phyloP scores from a whole-genome alignment of 2,888 invertebrate species.

The Charanyca ferruginea region DNA sequence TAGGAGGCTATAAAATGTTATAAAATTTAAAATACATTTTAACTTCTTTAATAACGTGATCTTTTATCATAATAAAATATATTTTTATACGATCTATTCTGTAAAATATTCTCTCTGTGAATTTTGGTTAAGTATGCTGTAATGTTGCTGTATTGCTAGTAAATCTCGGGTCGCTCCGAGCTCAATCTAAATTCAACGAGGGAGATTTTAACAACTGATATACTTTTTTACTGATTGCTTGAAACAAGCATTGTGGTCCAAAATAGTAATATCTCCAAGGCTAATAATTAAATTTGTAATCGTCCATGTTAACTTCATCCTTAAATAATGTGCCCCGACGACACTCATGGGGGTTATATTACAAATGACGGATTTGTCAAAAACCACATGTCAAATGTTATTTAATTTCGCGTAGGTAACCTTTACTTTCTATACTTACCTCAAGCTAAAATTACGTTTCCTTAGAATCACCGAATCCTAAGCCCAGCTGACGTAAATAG shows the following conservation, averaged over 20 bases:
- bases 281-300: too few relatives aligned
- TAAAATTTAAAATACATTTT: not conserved
- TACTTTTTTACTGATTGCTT: too few relatives aligned
- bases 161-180: too few relatives aligned
- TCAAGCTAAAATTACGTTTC: conserved; percentile 37
- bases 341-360: not conserved
- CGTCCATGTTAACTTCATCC: too few relatives aligned
- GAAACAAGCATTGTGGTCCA: too few relatives aligned
- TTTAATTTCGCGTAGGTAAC: not conserved
- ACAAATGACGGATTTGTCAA: not conserved
- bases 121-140: not conserved
- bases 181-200: too few relatives aligned
- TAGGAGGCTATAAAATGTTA: not conserved
- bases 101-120: not conserved
- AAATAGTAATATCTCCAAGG: too few relatives aligned
- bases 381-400: not conserved
- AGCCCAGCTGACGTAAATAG: conserved; percentile 19
- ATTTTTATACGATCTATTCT: not conserved
- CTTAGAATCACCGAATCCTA: conserved; percentile 35
- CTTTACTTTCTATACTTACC: not conserved
- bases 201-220: too few relatives aligned
- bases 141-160: too few relatives aligned
- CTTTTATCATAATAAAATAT: too few relatives aligned
- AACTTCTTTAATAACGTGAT: not conserved
- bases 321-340: too few relatives aligned